These are phyloP conservation scores for Xanthorhoe spadicearia DNA, from an alignment of 2,888 invertebrate genomes.

Conservation along the genomic window DNA sequence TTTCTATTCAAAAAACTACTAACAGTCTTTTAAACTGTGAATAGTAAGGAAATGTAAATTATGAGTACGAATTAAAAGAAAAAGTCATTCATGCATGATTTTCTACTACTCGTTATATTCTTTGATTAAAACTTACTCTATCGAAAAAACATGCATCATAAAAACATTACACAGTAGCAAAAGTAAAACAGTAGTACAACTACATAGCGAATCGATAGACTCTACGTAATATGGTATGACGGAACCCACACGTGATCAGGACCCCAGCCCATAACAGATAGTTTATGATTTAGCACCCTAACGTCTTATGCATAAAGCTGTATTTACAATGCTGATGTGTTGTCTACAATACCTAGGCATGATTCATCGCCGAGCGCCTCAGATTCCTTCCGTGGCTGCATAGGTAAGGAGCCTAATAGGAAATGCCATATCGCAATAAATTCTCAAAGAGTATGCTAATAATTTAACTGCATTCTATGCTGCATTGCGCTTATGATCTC, in stretches of 20 bases:
- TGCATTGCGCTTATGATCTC: conserved; percentile 50
- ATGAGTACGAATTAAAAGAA: background rate
- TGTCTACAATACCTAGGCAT: conserved; percentile 43
- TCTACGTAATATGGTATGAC: conserved; percentile 65
- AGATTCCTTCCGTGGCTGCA: conserved; percentile 71
- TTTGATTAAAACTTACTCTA: background rate
- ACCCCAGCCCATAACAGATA: conserved; percentile 50
- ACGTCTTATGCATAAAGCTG: conserved; percentile 28
- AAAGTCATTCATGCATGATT: background rate
- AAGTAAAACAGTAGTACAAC: conserved; percentile 32
- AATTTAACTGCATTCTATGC: conserved; percentile 53
- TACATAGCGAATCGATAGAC: conserved; percentile 34
- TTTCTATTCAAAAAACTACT: background rate
- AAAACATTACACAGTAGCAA: conserved; percentile 36
- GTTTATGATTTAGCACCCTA: conserved; percentile 30
- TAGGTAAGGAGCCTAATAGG: conserved; percentile 74
- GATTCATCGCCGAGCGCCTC: conserved; percentile 71
- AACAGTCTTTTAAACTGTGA: background rate
- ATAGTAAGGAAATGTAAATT: background rate
- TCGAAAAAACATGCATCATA: conserved; percentile 1
- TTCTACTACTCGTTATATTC: background rate
- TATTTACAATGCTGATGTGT: conserved; percentile 31
- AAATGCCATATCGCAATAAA: conserved; percentile 74
- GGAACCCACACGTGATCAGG: conserved; percentile 70
- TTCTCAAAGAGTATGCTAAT: conserved; percentile 62